Evolutionary conservation across 2,797 vertebrate genomes (phyloP).

Genomic region (Enteromius fasciolatus): DNA sequence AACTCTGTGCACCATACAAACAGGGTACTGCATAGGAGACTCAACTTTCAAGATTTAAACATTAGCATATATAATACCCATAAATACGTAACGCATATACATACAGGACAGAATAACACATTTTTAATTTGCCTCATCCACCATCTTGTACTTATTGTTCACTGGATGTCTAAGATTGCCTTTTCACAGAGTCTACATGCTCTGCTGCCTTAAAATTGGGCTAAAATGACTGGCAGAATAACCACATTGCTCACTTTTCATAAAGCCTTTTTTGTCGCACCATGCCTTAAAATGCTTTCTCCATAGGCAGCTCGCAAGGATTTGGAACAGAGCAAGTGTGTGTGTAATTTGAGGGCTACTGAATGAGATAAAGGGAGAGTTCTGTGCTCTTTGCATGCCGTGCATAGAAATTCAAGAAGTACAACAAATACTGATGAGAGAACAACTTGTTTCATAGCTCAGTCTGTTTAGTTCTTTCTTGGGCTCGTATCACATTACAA

Average conservation of each 20-base stretch:
- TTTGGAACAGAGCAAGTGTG: slow-evolving; percentile 11
- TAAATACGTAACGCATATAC: neutral
- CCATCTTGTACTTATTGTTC: neutral
- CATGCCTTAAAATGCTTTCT: slow-evolving; percentile 2
- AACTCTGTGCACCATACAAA: neutral
- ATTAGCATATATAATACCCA: neutral
- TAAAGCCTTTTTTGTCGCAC: neutral
- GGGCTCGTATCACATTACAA: neutral
- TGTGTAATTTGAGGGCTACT: neutral
- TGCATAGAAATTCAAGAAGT: slow-evolving; percentile 44
- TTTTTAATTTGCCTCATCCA: neutral
- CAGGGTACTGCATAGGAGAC: neutral
- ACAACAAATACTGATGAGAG: slow-evolving; percentile 18
- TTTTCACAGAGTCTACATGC: neutral
- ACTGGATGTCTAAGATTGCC: neutral
- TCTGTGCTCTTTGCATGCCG: slow-evolving; percentile 39
- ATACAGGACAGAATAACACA: neutral
- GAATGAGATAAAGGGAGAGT: neutral
- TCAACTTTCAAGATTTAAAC: neutral
- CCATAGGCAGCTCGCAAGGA: neutral
- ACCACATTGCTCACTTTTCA: neutral
- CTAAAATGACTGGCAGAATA: neutral
- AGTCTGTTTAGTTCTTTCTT: slow-evolving; percentile 5
- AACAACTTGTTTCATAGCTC: neutral
- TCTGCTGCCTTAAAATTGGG: neutral